Base-by-base conservation (phyloP, 2,797 vertebrate genomes). In the Malacoctenus gilli region DNA sequence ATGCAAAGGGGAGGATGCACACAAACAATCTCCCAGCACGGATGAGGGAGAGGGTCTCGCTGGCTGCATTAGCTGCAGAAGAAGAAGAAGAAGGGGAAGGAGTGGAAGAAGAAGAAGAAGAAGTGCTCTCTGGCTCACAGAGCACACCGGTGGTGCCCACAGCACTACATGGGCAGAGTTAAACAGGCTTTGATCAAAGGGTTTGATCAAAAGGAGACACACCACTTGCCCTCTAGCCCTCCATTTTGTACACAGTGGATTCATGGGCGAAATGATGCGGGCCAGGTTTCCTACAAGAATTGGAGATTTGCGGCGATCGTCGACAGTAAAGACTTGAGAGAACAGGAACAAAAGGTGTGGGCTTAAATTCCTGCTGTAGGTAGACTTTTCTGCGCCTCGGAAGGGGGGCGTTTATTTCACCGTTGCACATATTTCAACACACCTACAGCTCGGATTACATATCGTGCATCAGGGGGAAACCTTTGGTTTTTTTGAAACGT, bases 141-240 rank as follows among this genome's bases (percentile, higher is more conserved):
- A 84, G 85, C 82, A 83, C 82, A 80, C 82, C 81, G 87, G 80
- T 81, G 86, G 87, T 88, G 88, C 87, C 86, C 85, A 89, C 84
- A 89, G 88, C 89, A 82, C 88, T 90, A 88, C 88, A 91, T 83
- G 88, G 88, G 86, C 85, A 82, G 85, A 87, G 87, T 87, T 91
- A 90, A 90, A 89, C 81, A 83, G 79, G 82, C 89, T 90, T 89
- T 90, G 89, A 91, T 91, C 89, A 89, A 86, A 88, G 77, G 80
- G 84, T 87, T 77, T 88, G 84, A 89, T 91, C 84, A 91, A 90
- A 88, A 88, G 87, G 67, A 90, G 86, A 87, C 86, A 83, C 80
- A 78, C 81, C 83, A 79, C 84, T 88, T 89, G 87, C 88, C 89
- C 88, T 87, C 84, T 85, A 86, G 88, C 87, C 84, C 80, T 89